These are phyloP conservation scores for Ormyrus pomaceus DNA, from an alignment of 2,888 invertebrate species.

Conservation along the genomic window DNA sequence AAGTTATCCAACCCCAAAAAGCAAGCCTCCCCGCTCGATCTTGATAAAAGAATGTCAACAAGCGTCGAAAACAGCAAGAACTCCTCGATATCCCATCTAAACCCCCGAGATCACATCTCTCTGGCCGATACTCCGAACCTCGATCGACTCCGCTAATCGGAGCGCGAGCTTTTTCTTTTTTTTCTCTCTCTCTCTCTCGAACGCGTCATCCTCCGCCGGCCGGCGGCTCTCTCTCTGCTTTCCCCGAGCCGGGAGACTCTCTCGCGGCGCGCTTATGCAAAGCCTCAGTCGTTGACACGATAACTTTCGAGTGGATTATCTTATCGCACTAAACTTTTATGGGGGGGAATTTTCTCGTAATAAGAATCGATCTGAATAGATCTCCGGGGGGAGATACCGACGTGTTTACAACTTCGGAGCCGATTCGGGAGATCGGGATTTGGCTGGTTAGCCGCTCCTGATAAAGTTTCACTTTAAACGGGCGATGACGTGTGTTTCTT, in stretches of 20 bases:
- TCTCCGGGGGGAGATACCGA: not conserved
- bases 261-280: not conserved
- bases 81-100: no score
- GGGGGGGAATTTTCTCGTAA: conserved; percentile 32
- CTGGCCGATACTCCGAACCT: conserved; percentile 12
- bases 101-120: no score
- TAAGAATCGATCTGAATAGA: conserved; percentile 29
- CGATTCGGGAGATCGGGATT: no score
- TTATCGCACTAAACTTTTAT: conserved; percentile 38
- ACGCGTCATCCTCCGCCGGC: not conserved
- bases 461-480: no score
- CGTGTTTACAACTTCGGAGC: not conserved
- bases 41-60: not conserved
- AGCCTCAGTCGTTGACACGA: conserved; percentile 37
- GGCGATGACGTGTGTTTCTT: not conserved
- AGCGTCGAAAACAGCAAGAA: not conserved
- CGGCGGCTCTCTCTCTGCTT: not conserved
- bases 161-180: conserved; percentile 2
- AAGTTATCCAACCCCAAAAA: conserved; percentile 6
- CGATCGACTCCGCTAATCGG: conserved; percentile 7
- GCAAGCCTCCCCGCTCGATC: not conserved
- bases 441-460: no score
- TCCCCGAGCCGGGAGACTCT: not conserved
- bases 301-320: conserved; percentile 44
- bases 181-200: not conserved